A percentile compares a stretch with the other conserved stretches of the same genome.
Conservation (phyloP, 2,797 vertebrate species). For the Tamandua tetradactyla region DNA sequence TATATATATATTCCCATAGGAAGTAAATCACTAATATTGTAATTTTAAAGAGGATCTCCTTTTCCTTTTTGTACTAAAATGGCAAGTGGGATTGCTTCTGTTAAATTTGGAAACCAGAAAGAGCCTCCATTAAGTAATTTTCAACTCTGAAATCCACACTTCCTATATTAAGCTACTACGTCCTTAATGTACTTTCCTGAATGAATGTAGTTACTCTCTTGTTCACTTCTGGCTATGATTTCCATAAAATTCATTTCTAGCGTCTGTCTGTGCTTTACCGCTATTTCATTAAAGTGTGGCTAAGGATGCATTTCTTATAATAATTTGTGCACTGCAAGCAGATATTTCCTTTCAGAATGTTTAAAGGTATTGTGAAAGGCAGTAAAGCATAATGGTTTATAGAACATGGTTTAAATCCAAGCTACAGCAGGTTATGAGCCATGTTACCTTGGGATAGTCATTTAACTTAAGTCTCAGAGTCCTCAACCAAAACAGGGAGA, state of each 20-base stretch:
- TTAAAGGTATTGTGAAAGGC: background rate
- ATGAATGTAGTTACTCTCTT: background rate
- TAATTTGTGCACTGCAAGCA: background rate
- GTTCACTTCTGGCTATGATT: background rate
- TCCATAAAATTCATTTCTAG: background rate
- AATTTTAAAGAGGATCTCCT: slow-evolving; percentile 48
- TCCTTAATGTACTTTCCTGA: background rate
- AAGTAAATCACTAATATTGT: background rate
- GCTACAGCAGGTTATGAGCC: accelerated
- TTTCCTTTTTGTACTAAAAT: slow-evolving; percentile 28
- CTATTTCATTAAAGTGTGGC: background rate
- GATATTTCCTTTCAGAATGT: background rate
- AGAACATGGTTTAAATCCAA: background rate
- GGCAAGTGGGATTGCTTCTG: slow-evolving; percentile 33
- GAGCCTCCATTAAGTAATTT: slow-evolving; percentile 50
- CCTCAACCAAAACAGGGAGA: background rate
- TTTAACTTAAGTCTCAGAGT: background rate
- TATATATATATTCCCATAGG: background rate
- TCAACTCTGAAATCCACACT: background rate
- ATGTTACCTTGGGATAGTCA: background rate
- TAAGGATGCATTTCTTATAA: background rate
- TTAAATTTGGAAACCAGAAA: slow-evolving; percentile 28
- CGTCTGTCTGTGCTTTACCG: background rate
- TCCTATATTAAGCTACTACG: background rate
- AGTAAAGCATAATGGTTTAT: background rate